phyloP scores from a whole-genome alignment of 2,797 vertebrate genomes.

The Enteromius anoplus region DNA sequence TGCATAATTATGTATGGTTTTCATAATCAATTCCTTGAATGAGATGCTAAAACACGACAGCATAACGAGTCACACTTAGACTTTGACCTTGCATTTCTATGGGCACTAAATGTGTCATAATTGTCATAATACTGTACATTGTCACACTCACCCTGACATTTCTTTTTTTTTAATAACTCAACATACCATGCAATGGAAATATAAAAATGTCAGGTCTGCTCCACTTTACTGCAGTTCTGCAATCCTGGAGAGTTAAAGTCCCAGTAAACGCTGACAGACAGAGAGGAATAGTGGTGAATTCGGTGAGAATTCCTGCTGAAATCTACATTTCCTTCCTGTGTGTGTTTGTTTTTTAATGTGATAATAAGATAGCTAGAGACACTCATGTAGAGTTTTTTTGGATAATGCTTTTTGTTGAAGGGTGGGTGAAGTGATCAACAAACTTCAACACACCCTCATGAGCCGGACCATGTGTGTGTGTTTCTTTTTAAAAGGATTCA shows the following conservation, averaged over 20 bases:
- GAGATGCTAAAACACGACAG: not conserved
- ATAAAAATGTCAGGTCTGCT: not conserved
- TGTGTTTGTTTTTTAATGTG: conserved; percentile 15
- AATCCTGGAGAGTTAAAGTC: not conserved
- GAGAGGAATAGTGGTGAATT: conserved; percentile 16
- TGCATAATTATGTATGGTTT: conserved; percentile 1
- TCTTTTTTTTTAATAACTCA: not conserved
- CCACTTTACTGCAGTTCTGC: not conserved
- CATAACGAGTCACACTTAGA: not conserved
- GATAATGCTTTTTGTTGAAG: conserved; percentile 31
- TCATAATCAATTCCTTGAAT: not conserved
- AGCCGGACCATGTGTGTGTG: conserved; percentile 7
- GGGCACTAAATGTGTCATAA: no score
- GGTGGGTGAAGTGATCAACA: conserved; percentile 17
- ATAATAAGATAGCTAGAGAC: not conserved
- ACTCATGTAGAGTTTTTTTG: conserved; percentile 18
- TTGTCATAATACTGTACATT: no score
- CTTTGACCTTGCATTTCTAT: no score
- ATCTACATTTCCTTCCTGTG: conserved; percentile 22
- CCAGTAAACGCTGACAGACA: not conserved
- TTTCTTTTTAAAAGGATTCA: not conserved
- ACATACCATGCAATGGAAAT: not conserved
- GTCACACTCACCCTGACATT: no score
- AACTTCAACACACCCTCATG: conserved; percentile 20
- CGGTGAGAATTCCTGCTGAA: conserved; percentile 35